Evolutionary conservation across 1,140 invertebrate genomes (phyloP), one percentile per base, ranked within the genome.

Genomic region (Danaus plexippus): DNA sequence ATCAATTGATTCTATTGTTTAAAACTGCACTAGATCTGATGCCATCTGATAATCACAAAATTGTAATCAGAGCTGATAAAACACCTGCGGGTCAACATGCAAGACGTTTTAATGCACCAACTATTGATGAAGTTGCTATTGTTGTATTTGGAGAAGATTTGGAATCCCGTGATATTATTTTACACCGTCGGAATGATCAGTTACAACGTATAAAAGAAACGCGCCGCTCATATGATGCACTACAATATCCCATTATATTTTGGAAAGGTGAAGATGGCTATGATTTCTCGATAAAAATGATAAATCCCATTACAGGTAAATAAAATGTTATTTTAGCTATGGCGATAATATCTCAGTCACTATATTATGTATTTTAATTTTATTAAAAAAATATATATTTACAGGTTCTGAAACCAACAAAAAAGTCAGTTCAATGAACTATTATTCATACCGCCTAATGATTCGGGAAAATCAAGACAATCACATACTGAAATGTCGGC

Each of bases 181-280:
- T 87, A 71, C 71, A 75, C 61, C 66, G 69, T 57, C 56, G 77
- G 57, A 74, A 73, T 66, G 67, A 63, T 66, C 47, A 57, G 47
- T 48, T 87, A 15, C 61, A 80, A 54, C 65, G 73, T 63, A 69
- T 89, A 49, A 56, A 56, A 9, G 86, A 88, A 64, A 83, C 74
- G 55, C 87, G 89, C 71, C 68, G 76, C 7, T 72, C 64, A 40
- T 88, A 89, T 63, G 85, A 88, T 71, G 72, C 80, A n/a, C 64
- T 89, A 42, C 87, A 89, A 73, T 89, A 89, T 76, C 85, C 80
- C 22, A 56, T 89, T 7, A 65, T 89, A 40, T 89, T 88, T 73
- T 87, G 79, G 71, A 52, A 84, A 66, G 87, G 88, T 22, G 71
- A 88, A 67, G 78, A 88, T 73, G 81, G 75, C 61, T 88, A 88